phyloP scores from a whole-genome alignment of 2,797 vertebrate species.

The Hydrophis major region DNA sequence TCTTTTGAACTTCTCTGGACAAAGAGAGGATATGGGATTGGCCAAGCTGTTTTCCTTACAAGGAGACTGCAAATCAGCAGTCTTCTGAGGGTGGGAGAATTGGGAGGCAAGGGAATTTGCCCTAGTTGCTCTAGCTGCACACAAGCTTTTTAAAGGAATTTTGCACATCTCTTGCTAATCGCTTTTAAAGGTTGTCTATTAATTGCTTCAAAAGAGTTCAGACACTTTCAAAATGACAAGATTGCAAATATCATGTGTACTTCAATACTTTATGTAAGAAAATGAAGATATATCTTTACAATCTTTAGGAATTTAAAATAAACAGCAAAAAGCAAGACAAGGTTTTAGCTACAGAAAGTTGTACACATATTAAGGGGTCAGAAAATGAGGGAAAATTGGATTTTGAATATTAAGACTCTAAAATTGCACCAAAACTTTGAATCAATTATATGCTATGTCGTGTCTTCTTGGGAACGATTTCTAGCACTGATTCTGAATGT shows the following conservation, averaged over 20 bases:
- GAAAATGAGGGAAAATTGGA: not conserved
- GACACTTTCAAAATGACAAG: not conserved
- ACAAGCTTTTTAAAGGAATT: not conserved
- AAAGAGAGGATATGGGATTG: not conserved
- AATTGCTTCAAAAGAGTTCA: not conserved
- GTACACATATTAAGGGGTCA: not conserved
- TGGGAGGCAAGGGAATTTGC: not conserved
- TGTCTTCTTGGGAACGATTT: too few species aligned
- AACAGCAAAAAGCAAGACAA: not conserved
- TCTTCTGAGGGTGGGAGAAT: not conserved
- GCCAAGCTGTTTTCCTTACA: not conserved
- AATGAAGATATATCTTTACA: too few species aligned
- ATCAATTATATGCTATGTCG: too few species aligned
- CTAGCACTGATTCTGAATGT: too few species aligned
- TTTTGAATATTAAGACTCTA: not conserved
- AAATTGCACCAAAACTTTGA: not conserved
- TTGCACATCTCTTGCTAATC: not conserved
- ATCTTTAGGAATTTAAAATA: not conserved
- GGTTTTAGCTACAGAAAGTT: not conserved
- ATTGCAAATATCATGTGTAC: not conserved
- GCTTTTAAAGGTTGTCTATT: not conserved
- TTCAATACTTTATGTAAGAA: not conserved
- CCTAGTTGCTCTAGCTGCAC: not conserved
- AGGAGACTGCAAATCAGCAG: not conserved
- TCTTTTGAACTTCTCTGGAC: not conserved